A percentile compares a stretch with the other conserved stretches of the same genome.
These are phyloP conservation scores for Telmatherina bonti DNA, from an alignment of 2,797 vertebrate genomes.

Conservation along the genomic window DNA sequence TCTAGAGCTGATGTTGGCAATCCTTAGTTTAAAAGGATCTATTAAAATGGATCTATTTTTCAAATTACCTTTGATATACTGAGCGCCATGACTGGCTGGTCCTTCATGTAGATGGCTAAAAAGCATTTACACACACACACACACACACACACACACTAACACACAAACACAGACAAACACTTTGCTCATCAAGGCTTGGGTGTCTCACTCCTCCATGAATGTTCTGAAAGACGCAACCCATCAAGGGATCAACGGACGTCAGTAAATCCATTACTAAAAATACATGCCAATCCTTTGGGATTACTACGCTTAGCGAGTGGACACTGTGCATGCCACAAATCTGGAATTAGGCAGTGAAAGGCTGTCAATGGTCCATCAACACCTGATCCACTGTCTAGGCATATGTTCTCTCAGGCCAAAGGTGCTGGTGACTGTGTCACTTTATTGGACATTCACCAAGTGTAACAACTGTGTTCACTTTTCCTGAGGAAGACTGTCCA, in stretches of 20 bases:
- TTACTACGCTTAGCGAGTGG: conserved; percentile 80
- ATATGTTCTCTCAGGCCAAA: conserved; percentile 35
- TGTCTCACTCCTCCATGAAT: conserved; percentile 48
- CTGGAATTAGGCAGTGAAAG: conserved; percentile 79
- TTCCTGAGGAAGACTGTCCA: conserved; percentile 9
- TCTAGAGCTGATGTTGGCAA: not conserved
- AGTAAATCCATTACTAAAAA: conserved; percentile 85
- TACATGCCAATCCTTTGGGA: conserved; percentile 83
- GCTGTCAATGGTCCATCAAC: conserved; percentile 69
- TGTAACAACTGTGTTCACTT: conserved; percentile 12
- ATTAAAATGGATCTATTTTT: not conserved
- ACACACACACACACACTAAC: conserved; percentile 37
- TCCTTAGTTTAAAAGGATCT: not conserved
- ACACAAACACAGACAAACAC: conserved; percentile 31
- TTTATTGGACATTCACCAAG: conserved; percentile 19
- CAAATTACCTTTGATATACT: not conserved
- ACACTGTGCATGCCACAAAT: conserved; percentile 78
- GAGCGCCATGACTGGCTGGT: not conserved
- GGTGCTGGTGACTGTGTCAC: conserved; percentile 29
- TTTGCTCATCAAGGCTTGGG: conserved; percentile 26
- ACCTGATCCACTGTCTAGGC: conserved; percentile 70
- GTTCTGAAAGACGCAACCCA: conserved; percentile 68
- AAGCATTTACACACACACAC: not conserved
- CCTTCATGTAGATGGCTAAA: not conserved
- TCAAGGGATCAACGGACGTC: conserved; percentile 78